Conservation (phyloP, 2,888 invertebrate genomes). For the Nomada ruficornis region DNA sequence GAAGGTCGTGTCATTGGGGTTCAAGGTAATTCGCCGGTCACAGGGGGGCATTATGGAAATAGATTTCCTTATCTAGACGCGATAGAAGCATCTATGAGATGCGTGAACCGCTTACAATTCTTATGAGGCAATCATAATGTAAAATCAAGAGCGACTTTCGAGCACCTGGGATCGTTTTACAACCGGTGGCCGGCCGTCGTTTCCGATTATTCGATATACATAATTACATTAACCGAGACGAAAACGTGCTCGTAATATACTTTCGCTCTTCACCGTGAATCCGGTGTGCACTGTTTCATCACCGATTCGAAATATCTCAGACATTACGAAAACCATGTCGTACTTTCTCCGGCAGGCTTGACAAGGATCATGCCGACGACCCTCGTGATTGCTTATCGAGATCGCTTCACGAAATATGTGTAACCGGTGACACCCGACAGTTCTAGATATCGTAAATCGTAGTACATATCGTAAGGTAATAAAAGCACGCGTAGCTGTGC, state of each 20-base stretch:
- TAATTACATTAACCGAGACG: neutral
- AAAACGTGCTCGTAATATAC: neutral
- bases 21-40: too few species aligned
- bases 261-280: neutral
- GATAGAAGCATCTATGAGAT: too few species aligned
- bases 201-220: neutral
- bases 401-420: constrained; percentile 8
- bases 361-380: constrained; percentile 4
- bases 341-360: constrained; percentile 18
- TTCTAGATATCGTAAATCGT: constrained; percentile 48
- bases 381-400: constrained; percentile 37
- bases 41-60: too few species aligned
- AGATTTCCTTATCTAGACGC: too few species aligned
- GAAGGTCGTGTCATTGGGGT: too few species aligned
- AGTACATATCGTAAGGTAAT: constrained; percentile 22
- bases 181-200: neutral
- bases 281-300: neutral
- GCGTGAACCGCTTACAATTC: too few species aligned
- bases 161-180: too few species aligned
- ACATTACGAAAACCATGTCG: neutral
- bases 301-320: neutral
- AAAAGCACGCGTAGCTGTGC: constrained; percentile 39
- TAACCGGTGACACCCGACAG: neutral
- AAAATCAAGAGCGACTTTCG: too few species aligned
- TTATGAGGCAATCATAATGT: too few species aligned